These are phyloP conservation scores for Myotis daubentonii DNA, from an alignment of 2,797 vertebrate species.

Conservation along the genomic window DNA sequence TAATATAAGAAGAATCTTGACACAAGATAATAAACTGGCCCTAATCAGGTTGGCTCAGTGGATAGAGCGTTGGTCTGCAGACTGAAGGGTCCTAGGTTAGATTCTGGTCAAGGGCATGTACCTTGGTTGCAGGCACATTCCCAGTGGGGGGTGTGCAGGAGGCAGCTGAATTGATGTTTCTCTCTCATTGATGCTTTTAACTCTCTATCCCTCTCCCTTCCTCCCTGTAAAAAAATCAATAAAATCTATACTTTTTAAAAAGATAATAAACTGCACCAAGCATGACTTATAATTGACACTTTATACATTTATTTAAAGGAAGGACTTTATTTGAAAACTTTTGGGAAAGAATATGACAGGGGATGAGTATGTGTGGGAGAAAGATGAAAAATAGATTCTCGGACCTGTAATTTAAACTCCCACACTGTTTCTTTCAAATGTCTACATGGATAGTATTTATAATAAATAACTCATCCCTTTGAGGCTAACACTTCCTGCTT, in stretches of 20 bases:
- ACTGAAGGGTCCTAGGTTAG: too few species aligned
- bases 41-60: too few species aligned
- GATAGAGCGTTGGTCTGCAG: too few species aligned
- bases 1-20: slow-evolving; percentile 24
- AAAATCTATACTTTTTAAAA: neutral
- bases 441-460: slow-evolving; percentile 80
- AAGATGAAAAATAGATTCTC: slow-evolving; percentile 83
- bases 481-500: slow-evolving; percentile 68
- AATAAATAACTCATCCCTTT: slow-evolving; percentile 78
- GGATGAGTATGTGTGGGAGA: slow-evolving; percentile 83
- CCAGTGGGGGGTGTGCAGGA: too few species aligned
- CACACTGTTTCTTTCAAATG: slow-evolving; percentile 84
- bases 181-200: too few species aligned
- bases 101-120: too few species aligned
- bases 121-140: too few species aligned
- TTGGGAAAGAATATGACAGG: slow-evolving; percentile 81
- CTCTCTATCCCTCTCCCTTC: too few species aligned
- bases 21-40: neutral
- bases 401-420: slow-evolving; percentile 87
- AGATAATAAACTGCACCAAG: neutral
- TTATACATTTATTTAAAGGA: slow-evolving; percentile 65
- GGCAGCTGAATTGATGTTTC: too few species aligned
- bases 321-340: slow-evolving; percentile 80
- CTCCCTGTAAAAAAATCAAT: too few species aligned
- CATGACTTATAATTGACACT: neutral